These are phyloP conservation scores for Chelonus formosanus DNA, from an alignment of 2,888 invertebrate species.

Conservation along the genomic window DNA sequence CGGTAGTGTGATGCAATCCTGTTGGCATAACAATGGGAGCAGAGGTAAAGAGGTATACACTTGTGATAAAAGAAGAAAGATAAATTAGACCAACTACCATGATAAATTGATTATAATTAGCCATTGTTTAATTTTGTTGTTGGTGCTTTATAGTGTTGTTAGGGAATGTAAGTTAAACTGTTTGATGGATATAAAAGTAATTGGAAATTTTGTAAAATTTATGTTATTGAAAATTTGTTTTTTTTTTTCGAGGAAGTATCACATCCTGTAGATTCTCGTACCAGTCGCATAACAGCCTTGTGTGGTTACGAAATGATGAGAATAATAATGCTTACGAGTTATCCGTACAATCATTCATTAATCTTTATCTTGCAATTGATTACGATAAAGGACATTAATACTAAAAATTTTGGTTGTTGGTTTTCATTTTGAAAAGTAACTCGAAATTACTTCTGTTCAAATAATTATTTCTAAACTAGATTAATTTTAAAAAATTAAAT, in stretches of 20 bases:
- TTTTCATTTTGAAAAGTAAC: too few relatives aligned
- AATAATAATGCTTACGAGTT: constrained; percentile 2
- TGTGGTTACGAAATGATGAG: constrained; percentile 7
- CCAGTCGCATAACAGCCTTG: background rate
- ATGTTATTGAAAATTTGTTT: too few relatives aligned
- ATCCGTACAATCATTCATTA: background rate
- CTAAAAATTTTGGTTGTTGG: too few relatives aligned
- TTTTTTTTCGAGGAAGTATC: constrained; percentile 6
- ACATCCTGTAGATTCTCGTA: constrained; percentile 19
- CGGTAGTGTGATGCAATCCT: constrained; percentile 39
- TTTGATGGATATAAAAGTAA: background rate
- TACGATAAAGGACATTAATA: too few relatives aligned
- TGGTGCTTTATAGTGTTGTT: too few relatives aligned
- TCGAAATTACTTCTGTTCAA: too few relatives aligned
- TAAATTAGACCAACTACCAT: background rate
- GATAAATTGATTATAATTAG: constrained; percentile 3
- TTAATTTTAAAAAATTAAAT: too few relatives aligned
- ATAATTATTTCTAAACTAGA: too few relatives aligned
- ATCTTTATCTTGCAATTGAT: background rate
- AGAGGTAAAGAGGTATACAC: constrained; percentile 35
- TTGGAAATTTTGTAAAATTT: background rate
- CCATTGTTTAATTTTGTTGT: too few relatives aligned
- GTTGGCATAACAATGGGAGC: constrained; percentile 39
- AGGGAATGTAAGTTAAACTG: too few relatives aligned
- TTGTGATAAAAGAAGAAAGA: constrained; percentile 32